Percentiles rank a stretch among this genome's conserved stretches.
Conservation (phyloP, 2,888 invertebrate species). For the Tetranychus piercei region DNA sequence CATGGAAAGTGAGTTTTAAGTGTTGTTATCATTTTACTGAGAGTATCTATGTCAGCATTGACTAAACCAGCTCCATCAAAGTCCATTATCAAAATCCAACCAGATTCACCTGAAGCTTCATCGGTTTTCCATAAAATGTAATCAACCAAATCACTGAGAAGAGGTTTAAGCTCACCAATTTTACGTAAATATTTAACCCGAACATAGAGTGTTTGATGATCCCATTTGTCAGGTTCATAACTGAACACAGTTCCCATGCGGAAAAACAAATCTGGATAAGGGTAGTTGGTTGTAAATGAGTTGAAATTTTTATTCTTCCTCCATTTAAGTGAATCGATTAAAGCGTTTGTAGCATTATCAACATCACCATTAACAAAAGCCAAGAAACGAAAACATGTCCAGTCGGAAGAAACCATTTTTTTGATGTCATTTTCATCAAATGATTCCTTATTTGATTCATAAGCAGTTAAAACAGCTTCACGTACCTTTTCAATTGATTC, state of each 20-base stretch:
- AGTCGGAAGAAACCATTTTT: too few relatives aligned
- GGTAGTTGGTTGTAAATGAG: not conserved
- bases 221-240: not conserved
- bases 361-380: too few relatives aligned
- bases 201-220: not conserved
- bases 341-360: too few relatives aligned
- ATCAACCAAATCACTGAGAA: not conserved
- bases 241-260: not conserved
- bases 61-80: not conserved
- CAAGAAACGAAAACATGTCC: too few relatives aligned
- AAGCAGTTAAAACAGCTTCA: not conserved
- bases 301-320: not conserved
- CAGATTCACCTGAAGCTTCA: not conserved
- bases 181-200: not conserved
- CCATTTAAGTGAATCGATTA: not conserved
- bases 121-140: not conserved
- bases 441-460: too few relatives aligned
- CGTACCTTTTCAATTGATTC: not conserved
- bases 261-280: not conserved
- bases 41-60: constrained; percentile 3
- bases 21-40: not conserved
- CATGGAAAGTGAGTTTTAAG: not conserved
- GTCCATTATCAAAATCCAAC: not conserved
- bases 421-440: too few relatives aligned
- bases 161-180: not conserved